These are phyloP conservation scores for Laothoe populi DNA, from an alignment of 2,888 invertebrate species.

Conservation along the genomic window DNA sequence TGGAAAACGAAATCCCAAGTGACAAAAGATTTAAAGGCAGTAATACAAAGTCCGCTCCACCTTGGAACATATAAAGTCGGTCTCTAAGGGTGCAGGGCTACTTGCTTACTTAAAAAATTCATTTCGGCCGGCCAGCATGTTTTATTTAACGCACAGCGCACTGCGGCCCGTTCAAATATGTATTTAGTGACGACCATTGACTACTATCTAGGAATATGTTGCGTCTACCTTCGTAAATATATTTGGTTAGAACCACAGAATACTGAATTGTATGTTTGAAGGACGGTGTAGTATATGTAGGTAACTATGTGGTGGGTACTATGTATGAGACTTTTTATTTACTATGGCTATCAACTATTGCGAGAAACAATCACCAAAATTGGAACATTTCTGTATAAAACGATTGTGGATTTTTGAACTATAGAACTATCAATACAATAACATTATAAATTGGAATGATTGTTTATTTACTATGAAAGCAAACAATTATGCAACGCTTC, in stretches of 20 bases:
- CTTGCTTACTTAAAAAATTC: constrained; percentile 70
- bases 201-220: constrained; percentile 30
- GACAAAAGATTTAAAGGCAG: constrained; percentile 18
- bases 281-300: not conserved
- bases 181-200: constrained; percentile 68
- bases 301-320: not conserved
- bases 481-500: no score
- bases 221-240: constrained; percentile 17
- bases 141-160: constrained; percentile 75
- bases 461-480: not conserved
- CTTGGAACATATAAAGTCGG: constrained; percentile 34
- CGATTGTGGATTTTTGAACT: no score
- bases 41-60: constrained; percentile 18
- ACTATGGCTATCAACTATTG: no score
- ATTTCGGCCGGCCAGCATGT: constrained; percentile 65
- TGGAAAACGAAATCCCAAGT: constrained; percentile 12
- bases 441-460: not conserved
- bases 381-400: no score
- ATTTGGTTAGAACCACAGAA: not conserved
- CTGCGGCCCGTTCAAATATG: constrained; percentile 72
- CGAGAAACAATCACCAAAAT: no score
- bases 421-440: no score
- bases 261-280: not conserved
- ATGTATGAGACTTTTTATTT: no score
- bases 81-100: constrained; percentile 53